Evolutionary conservation across 2,113 vertebrate species (phyloP), one percentile per base, ranked within the genome.

Genomic region (Sturnira hondurensis): DNA sequence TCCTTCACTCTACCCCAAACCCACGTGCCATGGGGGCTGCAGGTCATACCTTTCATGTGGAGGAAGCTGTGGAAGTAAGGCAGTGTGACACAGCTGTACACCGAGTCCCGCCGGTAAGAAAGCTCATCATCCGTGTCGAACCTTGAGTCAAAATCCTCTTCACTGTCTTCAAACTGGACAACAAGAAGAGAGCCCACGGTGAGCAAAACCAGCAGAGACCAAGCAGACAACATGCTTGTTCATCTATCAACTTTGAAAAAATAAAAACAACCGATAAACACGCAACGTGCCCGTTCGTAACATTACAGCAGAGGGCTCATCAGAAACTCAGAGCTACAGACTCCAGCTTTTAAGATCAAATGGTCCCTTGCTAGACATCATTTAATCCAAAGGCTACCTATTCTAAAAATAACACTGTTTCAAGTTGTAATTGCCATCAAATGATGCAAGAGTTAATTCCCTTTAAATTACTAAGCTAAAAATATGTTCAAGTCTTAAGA

Each of bases 11-110:
- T 16, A 20, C 13, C 14, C 47, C 58, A 12, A 0, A 2, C 15
- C 65, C 28, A 15, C 33, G 63, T 0, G 4, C 33, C 1, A 2
- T 0, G 54, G 58, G 2, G 3, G 80, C 19, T 3, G 1, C 3
- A 8, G 90, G 20, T 50, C 61, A 0, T 98, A 99, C 99, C 99
- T 99, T 99, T 99, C 99, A 99, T 99, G 97, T 98, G 98, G 61
- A 99, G 98, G 97, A 99, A 99, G 96, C 99, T 99, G 98, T 99
- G 99, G 98, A 99, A 99, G 97, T 99, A 99, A 0, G 99, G 99
- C 56, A 99, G 98, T 0, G 99, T 99, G 97, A 99, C 99, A 33
- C 99, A 99, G 97, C 99, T 99, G 86, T 99, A 99, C 80, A 99
- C 99, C 0, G 99, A 99, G 98, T 99, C 99, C 5, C 99, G 98